Evolutionary conservation across 2,888 invertebrate genomes (phyloP), one percentile per base, ranked within the genome.

Genomic region (Lepidochrysops patricia): DNA sequence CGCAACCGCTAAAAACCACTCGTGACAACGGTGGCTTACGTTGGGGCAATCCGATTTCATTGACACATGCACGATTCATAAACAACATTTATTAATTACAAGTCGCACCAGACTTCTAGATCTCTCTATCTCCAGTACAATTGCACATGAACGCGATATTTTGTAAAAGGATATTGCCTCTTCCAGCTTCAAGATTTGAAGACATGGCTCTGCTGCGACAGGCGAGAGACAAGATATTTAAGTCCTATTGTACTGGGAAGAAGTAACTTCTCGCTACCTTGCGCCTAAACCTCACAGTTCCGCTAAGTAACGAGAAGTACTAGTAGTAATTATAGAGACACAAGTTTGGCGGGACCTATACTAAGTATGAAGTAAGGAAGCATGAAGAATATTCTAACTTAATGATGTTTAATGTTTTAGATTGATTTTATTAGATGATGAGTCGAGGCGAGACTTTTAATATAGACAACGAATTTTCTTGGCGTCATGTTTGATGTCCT

Each of bases 1-100:
- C n/a, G n/a, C n/a, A n/a, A n/a, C n/a, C n/a, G n/a, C n/a, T n/a
- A n/a, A n/a, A n/a, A n/a, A n/a, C n/a, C n/a, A n/a, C n/a, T n/a
- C n/a, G n/a, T n/a, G n/a, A n/a, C n/a, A n/a, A n/a, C n/a, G n/a
- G n/a, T n/a, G n/a, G n/a, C n/a, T n/a, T n/a, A 57, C 57, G 4
- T 34, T 25, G 12, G 58, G 58, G 34, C n/a, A 25, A 58, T 58
- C 50, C 58, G 32, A 58, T 19, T 57, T 58, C 61, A 64, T 63
- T 65, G 63, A 63, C 60, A 67, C 70, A 71, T 70, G 70, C 71
- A 71, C 65, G 68, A 66, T 68, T 43, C 43, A 67, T 68, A 68
- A 68, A 63, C 63, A 67, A 67, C 67, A 66, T 64, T 65, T 67
- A 54, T 52, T 52, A 43, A 43, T 19, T 7, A 19, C 37, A 7